Percentiles rank a stretch among this genome's conserved stretches.
These are phyloP conservation scores for Lasius platythorax DNA, from an alignment of 2,888 invertebrate species.

Conservation along the genomic window DNA sequence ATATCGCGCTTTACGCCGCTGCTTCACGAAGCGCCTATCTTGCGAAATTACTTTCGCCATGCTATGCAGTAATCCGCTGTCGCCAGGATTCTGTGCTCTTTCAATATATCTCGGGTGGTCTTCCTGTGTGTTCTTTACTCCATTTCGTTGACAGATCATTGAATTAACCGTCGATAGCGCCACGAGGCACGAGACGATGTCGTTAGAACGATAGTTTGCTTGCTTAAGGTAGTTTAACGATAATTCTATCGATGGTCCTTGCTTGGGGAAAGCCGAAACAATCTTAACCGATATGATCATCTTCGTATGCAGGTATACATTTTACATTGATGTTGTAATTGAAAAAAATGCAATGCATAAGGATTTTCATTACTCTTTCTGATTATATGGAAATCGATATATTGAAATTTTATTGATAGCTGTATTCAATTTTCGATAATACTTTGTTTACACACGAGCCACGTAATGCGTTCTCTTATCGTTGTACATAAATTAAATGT, in stretches of 20 bases:
- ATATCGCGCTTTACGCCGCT: conserved; percentile 62
- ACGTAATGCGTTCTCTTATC: conserved; percentile 30
- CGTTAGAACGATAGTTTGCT: conserved; percentile 58
- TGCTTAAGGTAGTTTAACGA: conserved; percentile 65
- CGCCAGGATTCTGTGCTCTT: conserved; percentile 14
- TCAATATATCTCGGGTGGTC: conserved; percentile 11
- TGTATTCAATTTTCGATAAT: conserved; percentile 40
- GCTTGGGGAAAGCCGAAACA: conserved; percentile 12
- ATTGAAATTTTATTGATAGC: conserved; percentile 29
- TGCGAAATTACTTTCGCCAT: conserved; percentile 61
- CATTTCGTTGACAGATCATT: conserved; percentile 49
- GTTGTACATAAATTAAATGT: conserved; percentile 40
- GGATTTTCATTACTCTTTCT: conserved; percentile 24
- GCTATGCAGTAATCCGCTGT: conserved; percentile 51
- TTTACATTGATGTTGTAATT: conserved; percentile 31
- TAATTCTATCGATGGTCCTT: conserved; percentile 67
- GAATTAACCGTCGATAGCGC: conserved; percentile 65
- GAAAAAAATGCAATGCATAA: neutral
- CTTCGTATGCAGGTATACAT: neutral
- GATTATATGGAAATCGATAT: conserved; percentile 10
- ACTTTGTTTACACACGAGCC: conserved; percentile 30
- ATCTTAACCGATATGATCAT: conserved; percentile 1
- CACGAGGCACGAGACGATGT: conserved; percentile 62
- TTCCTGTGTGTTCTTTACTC: neutral
- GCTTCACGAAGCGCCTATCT: conserved; percentile 51